Evolutionary conservation across 2,888 invertebrate genomes (phyloP).

Genomic region (Pterobdella sp.): DNA sequence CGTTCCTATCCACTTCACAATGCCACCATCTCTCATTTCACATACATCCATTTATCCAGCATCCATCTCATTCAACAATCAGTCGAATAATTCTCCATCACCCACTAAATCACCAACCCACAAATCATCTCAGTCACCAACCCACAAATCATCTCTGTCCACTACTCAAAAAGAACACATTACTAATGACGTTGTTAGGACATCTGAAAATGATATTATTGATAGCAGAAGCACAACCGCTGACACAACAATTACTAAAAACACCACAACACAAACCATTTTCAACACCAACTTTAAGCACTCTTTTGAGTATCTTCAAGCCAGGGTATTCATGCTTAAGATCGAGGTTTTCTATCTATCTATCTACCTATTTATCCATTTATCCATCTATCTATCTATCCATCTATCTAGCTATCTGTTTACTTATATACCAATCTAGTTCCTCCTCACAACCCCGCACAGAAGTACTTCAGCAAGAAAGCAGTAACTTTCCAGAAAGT

Average conservation of each 20-base stretch:
- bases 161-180: not conserved
- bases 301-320: conserved; percentile 1
- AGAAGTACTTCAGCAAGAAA: conserved; percentile 4
- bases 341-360: not conserved
- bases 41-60: not conserved
- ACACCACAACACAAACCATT: not conserved
- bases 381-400: too few relatives aligned
- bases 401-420: not conserved
- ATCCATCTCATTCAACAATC: not conserved
- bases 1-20: conserved; percentile 3
- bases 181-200: not conserved
- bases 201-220: not conserved
- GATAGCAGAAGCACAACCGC: not conserved
- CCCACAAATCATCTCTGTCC: not conserved
- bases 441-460: conserved; percentile 2
- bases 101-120: not conserved
- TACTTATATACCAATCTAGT: too few relatives aligned
- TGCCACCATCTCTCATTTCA: not conserved
- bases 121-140: not conserved
- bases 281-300: not conserved
- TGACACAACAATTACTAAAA: not conserved
- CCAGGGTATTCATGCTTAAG: not conserved
- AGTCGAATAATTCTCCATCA: not conserved
- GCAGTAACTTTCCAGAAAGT: not conserved
- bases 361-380: not conserved